phyloP scores from a whole-genome alignment of 2,888 invertebrate species.

The Dicranocentrus wangi region DNA sequence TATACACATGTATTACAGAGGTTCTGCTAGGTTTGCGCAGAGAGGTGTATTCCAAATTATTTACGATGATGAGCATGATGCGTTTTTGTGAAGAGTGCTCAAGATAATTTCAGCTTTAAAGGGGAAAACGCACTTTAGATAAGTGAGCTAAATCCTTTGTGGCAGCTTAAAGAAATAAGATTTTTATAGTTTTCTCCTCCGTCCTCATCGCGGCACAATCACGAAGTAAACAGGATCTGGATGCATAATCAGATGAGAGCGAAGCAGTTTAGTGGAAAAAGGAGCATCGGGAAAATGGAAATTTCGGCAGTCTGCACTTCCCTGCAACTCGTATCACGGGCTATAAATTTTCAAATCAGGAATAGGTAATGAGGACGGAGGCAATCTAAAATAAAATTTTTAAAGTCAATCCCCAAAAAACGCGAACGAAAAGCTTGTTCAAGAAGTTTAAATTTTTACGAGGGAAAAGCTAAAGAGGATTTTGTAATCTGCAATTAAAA shows the following conservation, averaged over 20 bases:
- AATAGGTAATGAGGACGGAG: slow-evolving; percentile 23
- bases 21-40: too few species aligned
- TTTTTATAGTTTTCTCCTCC: slow-evolving; percentile 39
- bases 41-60: slow-evolving; percentile 8
- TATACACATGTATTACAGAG: background rate
- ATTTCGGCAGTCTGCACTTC: too few species aligned
- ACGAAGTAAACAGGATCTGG: slow-evolving; percentile 18
- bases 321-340: slow-evolving; percentile 37
- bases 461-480: background rate
- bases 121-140: slow-evolving; percentile 55
- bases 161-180: slow-evolving; percentile 49
- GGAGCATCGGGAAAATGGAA: background rate
- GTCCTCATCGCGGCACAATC: background rate
- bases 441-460: background rate
- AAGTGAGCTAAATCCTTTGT: slow-evolving; percentile 60
- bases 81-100: slow-evolving; percentile 23
- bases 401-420: background rate
- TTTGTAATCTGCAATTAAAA: slow-evolving; percentile 42
- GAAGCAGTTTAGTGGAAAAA: background rate
- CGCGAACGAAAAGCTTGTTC: background rate
- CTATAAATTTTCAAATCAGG: slow-evolving; percentile 43
- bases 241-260: slow-evolving; percentile 17
- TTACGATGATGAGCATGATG: slow-evolving; percentile 43
- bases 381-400: background rate
- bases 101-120: slow-evolving; percentile 11